Evolutionary conservation across 2,797 vertebrate genomes (phyloP), one percentile per base, ranked within the genome.

Genomic region (Mormyrus hasselquistii): DNA sequence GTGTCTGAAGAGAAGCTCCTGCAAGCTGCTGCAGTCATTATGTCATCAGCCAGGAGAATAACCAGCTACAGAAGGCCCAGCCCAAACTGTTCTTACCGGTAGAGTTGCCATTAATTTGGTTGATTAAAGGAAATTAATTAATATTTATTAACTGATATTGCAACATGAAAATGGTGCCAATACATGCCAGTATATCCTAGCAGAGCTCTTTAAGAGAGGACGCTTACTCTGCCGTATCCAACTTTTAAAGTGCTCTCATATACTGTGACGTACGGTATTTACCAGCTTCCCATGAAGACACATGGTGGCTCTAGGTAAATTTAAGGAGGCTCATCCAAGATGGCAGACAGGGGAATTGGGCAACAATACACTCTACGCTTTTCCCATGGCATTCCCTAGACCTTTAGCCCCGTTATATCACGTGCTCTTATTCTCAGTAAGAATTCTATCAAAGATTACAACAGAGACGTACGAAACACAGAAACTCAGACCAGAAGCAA

Each of bases 381-480:
- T 85, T 85, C 82, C 86, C n/a, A 16, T 87, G 86, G 25, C 86
- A 87, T 34, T 41, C 52, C 16, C 8, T 44, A 55, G 52, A 87
- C 52, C 53, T 87, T 87, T 87, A 9, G 16, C 86, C 3, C 65
- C n/a, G 41, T 22, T 19, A 6, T 50, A 47, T 47, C 82, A 53
- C 50, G 3, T 86, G 52, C 22, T 29, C 53, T 19, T 38, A 38
- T 52, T 14, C 19, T 87, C 50, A 59, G 53, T 50, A 65, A 49
- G n/a, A 69, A 69, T 69, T 47, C 55, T 87, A 34, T 65, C 82
- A 88, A 79, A 50, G 88, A 62, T 88, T 86, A 90, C 88, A 88
- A 89, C 90, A 90, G 82, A 91, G 89, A 91, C 87, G 89, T 44
- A 90, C 50, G 90, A 90, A 90, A 90, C 91, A 91, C 87, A 92